Evolutionary conservation across 2,797 vertebrate species (phyloP).

Genomic region (Loris lydekkerianus): DNA sequence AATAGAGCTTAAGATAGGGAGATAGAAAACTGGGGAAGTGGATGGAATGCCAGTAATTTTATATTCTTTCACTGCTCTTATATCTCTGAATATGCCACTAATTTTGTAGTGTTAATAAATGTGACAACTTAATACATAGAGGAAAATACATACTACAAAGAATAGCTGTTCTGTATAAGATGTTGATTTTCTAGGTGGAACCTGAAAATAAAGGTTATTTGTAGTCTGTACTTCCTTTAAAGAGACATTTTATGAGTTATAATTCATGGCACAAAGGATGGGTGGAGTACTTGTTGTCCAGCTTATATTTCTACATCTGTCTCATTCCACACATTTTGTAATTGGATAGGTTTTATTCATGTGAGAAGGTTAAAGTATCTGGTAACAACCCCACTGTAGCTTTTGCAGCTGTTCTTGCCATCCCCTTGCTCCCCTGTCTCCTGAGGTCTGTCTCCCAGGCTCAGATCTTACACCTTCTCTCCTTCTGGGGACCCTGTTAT

Average conservation of each 20-base stretch:
- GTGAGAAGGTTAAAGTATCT: background rate
- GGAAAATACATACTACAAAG: background rate
- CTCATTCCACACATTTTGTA: background rate
- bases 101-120: background rate
- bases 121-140: background rate
- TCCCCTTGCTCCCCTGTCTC: background rate
- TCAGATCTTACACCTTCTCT: too few relatives aligned
- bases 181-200: constrained; percentile 41
- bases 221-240: background rate
- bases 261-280: background rate
- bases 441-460: background rate
- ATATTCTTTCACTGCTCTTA: background rate
- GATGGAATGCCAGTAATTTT: background rate
- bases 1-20: background rate
- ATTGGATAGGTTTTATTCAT: background rate
- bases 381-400: accelerated
- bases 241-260: background rate
- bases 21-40: background rate
- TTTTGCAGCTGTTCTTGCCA: background rate
- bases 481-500: background rate
- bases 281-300: background rate
- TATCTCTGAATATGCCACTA: background rate
- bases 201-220: background rate
- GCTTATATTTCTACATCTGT: background rate
- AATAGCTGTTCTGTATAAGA: background rate